phyloP scores from a whole-genome alignment of 2,888 invertebrate species.

The Drosophila paranaensis region DNA sequence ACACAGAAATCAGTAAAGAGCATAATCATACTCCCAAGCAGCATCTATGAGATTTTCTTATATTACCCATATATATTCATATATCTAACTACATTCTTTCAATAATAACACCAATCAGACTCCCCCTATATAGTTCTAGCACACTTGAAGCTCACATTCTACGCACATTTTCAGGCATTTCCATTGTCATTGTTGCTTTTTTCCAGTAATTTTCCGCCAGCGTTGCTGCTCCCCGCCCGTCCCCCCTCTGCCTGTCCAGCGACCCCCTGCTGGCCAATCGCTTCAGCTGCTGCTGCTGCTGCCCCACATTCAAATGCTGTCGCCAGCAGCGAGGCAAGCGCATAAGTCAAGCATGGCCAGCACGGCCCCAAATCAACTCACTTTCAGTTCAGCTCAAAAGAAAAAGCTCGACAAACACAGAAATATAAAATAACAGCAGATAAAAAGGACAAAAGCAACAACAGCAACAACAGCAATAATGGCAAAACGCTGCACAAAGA shows the following conservation, averaged over 20 bases:
- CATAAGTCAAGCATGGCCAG: constrained; percentile 33
- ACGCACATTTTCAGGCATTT: background rate
- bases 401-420: constrained; percentile 31
- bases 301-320: constrained; percentile 64
- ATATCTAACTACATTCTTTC: too few relatives aligned
- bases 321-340: constrained; percentile 37
- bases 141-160: background rate
- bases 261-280: background rate
- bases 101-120: too few relatives aligned
- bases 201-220: constrained; percentile 6
- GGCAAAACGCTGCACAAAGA: constrained; percentile 17
- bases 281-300: constrained; percentile 13
- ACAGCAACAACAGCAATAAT: background rate
- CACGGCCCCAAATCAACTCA: constrained; percentile 47
- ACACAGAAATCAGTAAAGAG: too few relatives aligned
- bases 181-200: constrained; percentile 16
- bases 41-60: too few relatives aligned
- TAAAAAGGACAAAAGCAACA: constrained; percentile 18
- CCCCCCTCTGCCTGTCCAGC: background rate
- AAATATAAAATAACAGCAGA: constrained; percentile 24
- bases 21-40: too few relatives aligned
- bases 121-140: too few relatives aligned
- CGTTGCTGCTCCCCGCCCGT: too few relatives aligned
- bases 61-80: too few relatives aligned
- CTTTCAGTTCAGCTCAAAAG: constrained; percentile 52